A percentile compares a stretch with the other conserved stretches of the same genome.
phyloP scores from a whole-genome alignment of 2,797 vertebrate genomes.

The Lateolabrax maculatus region DNA sequence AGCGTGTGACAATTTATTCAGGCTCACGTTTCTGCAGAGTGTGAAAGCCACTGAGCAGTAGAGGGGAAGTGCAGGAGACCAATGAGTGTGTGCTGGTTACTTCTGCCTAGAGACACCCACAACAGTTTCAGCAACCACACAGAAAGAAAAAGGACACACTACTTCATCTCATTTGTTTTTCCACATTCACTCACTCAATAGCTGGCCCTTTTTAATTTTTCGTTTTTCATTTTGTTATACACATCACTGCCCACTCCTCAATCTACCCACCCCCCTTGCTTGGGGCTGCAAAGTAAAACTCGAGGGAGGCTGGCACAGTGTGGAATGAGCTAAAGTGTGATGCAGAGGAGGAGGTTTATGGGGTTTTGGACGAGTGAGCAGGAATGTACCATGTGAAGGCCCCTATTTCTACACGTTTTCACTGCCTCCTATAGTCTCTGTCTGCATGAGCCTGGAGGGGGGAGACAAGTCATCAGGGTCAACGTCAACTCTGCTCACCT shows the following conservation, averaged over 20 bases:
- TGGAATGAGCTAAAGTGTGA: slow-evolving; percentile 15
- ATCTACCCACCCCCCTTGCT: not conserved
- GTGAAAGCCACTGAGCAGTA: slow-evolving; percentile 73
- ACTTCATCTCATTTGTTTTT: slow-evolving; percentile 52
- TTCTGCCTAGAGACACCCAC: slow-evolving; percentile 60
- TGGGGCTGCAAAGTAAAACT: slow-evolving; percentile 13
- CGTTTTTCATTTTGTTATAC: slow-evolving; percentile 33
- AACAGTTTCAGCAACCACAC: slow-evolving; percentile 55
- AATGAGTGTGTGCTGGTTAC: slow-evolving; percentile 56
- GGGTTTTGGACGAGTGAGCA: slow-evolving; percentile 25
- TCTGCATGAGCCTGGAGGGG: not conserved
- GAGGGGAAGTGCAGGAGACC: slow-evolving; percentile 77
- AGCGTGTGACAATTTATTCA: slow-evolving; percentile 87
- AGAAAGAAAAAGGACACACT: slow-evolving; percentile 36
- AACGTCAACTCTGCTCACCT: slow-evolving; percentile 12
- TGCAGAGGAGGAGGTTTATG: slow-evolving; percentile 26
- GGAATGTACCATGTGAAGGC: slow-evolving; percentile 22
- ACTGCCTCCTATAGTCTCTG: not conserved
- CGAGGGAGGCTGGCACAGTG: slow-evolving; percentile 27
- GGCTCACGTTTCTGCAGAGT: slow-evolving; percentile 84
- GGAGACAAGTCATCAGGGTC: slow-evolving; percentile 10
- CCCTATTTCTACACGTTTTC: not conserved
- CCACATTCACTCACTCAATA: slow-evolving; percentile 32
- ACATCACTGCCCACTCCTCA: slow-evolving; percentile 24
- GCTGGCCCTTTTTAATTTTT: slow-evolving; percentile 27